Evolutionary conservation across 2,113 vertebrate species (phyloP).

Genomic region (Rhinogobius similis): DNA sequence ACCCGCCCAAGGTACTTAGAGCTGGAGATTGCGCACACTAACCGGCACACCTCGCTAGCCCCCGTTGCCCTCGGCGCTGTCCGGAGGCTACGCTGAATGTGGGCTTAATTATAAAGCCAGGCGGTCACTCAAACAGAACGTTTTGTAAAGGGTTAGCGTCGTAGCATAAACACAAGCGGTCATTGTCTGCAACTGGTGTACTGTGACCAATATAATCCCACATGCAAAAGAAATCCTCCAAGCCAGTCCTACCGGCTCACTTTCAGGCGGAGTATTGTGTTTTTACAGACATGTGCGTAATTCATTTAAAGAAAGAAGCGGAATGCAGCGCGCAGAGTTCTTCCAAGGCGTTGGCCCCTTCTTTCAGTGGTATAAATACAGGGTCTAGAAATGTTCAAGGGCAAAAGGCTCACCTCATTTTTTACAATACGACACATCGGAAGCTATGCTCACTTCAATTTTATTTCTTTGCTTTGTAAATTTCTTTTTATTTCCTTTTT

Average conservation of each 20-base stretch:
- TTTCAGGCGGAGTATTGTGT: not conserved
- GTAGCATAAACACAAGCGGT: slow-evolving; percentile 19
- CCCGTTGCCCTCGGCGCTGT: slow-evolving; percentile 28
- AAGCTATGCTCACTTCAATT: not conserved
- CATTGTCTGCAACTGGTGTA: slow-evolving; percentile 9
- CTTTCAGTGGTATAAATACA: not conserved
- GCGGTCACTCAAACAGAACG: slow-evolving; percentile 16
- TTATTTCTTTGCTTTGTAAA: no score
- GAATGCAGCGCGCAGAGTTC: not conserved
- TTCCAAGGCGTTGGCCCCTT: not conserved
- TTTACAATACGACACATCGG: not conserved
- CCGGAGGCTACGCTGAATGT: slow-evolving; percentile 31
- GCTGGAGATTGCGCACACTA: slow-evolving; percentile 68
- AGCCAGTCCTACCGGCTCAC: not conserved
- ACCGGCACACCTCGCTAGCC: slow-evolving; percentile 20
- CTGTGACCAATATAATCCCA: not conserved
- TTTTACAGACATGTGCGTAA: not conserved
- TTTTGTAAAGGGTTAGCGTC: not conserved
- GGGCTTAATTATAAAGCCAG: slow-evolving; percentile 54
- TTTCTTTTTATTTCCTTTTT: no score
- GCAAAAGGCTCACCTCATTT: not conserved
- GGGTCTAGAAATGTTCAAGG: not conserved
- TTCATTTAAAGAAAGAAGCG: not conserved
- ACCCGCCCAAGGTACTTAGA: slow-evolving; percentile 65
- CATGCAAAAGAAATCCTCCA: not conserved